Base-by-base conservation (phyloP, 2,797 vertebrate genomes). In the Esox lucius region DNA sequence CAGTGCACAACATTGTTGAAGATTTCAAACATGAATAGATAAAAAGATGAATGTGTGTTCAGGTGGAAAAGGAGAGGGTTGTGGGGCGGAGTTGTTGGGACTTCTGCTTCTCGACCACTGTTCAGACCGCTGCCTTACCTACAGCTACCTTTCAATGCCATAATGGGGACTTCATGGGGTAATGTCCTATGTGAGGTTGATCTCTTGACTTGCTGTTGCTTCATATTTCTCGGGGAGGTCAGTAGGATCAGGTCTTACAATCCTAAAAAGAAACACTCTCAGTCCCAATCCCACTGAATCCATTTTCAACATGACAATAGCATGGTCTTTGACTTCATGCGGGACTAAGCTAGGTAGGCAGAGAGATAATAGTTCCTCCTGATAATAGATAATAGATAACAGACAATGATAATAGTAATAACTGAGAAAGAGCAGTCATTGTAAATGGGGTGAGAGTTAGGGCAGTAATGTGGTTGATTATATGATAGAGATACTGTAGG, bases 61-160 rank as follows among this genome's bases (percentile, higher is more conserved):
- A 56, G 28, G 11, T 33, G 33, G 33, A n/a, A n/a, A 33, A 33
- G 33, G 33, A 33, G 33, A 33, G 33, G 33, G 33, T n/a, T n/a
- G n/a, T n/a, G n/a, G n/a, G n/a, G n/a, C n/a, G n/a, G n/a, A n/a
- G n/a, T n/a, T n/a, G n/a, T n/a, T n/a, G n/a, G n/a, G n/a, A n/a
- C n/a, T n/a, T n/a, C n/a, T n/a, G 1, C 28, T n/a, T 81, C 31
- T 82, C 24, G 3, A 24, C 49, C 12, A 1, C 12, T 51, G 49
- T 51, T 51, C 13, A 17, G 49, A 51, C 12, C 5, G 13, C 49
- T 3, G 12, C 49, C 49, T 51, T 51, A 51, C 49, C 17, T 15
- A 51, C 49, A 8, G 3, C 3, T 13, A 51, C 49, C 49, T 31
- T 15, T 51, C 49, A 15, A 13, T 51, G 13, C 9, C 49, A 51